Evolutionary conservation across 2,888 invertebrate genomes (phyloP), one percentile per base, ranked within the genome.

Genomic region (Gandaritis pyraliata): DNA sequence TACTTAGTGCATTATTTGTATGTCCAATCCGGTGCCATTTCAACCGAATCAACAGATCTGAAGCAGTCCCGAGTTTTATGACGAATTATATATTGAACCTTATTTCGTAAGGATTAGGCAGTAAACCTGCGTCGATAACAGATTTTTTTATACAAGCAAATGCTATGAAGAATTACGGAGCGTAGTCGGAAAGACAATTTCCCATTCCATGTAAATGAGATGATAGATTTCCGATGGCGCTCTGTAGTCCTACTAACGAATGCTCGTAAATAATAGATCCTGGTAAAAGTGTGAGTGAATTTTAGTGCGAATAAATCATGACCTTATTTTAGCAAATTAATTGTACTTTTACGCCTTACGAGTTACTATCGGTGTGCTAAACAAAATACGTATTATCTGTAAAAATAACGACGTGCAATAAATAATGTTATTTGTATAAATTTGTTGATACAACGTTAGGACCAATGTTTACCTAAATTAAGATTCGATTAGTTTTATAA

Each of bases 21-120:
- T 70, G 71, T 67, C 72, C 70, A 80, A 85, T 86, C 73, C 70
- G 80, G 85, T 87, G 87, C 85, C 87, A 86, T 86, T 79, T 58
- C 57, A 41, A 30, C 62, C 29, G 10, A 58, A 45, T 29, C 39
- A 30, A 38, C 15, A 52, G 52, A 33, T 58, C 6, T 43, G 43
- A 52, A 45, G 47, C 29, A 36, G 51, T 43, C 62, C 49, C 48
- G 48, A 57, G 43, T 53, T 30, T 56, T 23, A 23, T 23, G 23
- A 6, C 23, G 23, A 23, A 5, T 23, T 38, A 39, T 0, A 38
- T 38, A 12, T 38, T 38, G 38, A 38, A n/a, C 38, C n/a, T 38
- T 38, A 38, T 38, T 38, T n/a, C n/a, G 38, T 38, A n/a, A 38
- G 38, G n/a, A 38, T 38, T 38, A 38, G 38, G 10, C 7, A 33